Conservation (phyloP, 2,888 invertebrate species). For the Xanthia icteritia region DNA sequence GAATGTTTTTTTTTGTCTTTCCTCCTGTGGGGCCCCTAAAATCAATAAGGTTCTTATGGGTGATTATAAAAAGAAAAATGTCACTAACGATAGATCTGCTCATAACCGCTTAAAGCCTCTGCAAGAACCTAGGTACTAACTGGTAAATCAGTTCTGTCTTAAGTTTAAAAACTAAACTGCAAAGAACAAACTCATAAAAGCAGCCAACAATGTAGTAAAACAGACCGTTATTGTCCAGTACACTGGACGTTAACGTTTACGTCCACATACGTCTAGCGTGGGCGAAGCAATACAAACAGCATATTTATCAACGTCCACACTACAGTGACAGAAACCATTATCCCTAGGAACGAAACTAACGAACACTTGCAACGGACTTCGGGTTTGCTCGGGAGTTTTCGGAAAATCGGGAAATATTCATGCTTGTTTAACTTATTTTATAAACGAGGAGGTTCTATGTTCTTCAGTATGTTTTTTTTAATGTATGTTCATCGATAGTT, state of each 20-base stretch:
- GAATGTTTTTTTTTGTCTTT: background rate
- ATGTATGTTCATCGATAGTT: too few species aligned
- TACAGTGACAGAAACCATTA: conserved; percentile 39
- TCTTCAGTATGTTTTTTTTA: too few species aligned
- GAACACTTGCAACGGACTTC: background rate
- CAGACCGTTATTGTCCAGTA: background rate
- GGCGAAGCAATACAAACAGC: conserved; percentile 37
- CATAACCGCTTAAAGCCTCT: background rate
- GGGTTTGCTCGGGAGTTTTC: conserved; percentile 15
- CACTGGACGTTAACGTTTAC: conserved; percentile 22
- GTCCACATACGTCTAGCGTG: conserved; percentile 24
- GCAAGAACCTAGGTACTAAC: background rate
- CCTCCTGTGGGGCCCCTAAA: background rate
- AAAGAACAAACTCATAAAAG: conserved; percentile 7
- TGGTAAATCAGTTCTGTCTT: background rate
- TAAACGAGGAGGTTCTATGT: background rate
- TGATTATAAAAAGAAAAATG: background rate
- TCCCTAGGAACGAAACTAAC: background rate
- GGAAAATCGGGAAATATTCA: background rate
- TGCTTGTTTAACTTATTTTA: background rate
- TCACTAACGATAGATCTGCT: background rate
- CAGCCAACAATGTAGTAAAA: conserved; percentile 18
- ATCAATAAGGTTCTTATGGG: background rate
- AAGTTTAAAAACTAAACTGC: conserved; percentile 8
- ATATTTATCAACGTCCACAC: conserved; percentile 47